Evolutionary conservation across 2,888 invertebrate genomes (phyloP), one percentile per base, ranked within the genome.

Genomic region (Maniola hyperantus): DNA sequence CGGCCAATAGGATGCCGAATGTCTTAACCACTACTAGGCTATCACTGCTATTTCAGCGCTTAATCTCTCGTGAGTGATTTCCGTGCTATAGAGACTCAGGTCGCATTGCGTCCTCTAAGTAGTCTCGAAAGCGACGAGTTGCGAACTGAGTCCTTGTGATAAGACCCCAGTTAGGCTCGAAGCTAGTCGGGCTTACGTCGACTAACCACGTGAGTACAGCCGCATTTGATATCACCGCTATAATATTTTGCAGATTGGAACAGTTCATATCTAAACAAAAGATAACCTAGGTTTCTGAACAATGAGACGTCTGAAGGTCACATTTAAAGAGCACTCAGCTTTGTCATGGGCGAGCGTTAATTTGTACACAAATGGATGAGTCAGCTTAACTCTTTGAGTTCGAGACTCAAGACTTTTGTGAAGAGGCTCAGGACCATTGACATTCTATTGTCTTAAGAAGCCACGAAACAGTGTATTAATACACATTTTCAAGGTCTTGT

Each of bases 381-480:
- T 57, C 20, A 39, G 57, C 57, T 20, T 42, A 57, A 57, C 57
- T 55, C n/a, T 7, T 42, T 20, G 39, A 39, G 7, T 20, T n/a
- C 44, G 44, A n/a, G n/a, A n/a, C n/a, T 55, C 26, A 44, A 51
- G 39, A 50, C 57, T 51, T 20, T 34, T 26, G 44, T 48, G 53
- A 15, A 61, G 60, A 51, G 18, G 46, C 62, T 44, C 46, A 44
- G 60, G 46, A 39, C 57, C 55, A 69, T 70, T 70, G 57, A 67
- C 67, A 69, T 61, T 68, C 53, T 58, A 46, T 70, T 73, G 75
- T 75, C 46, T 59, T 26, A 2, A 6, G 20, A 57, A 59, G 44
- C 26, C 18, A 57, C 42, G 46, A 42, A 44, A 26, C 42, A 44
- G 58, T 44, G 26, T 58, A 58, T 33, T 58, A 58, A 58, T 58